Conservation (phyloP, 2,888 invertebrate species). For the Epsilonema sp. region DNA sequence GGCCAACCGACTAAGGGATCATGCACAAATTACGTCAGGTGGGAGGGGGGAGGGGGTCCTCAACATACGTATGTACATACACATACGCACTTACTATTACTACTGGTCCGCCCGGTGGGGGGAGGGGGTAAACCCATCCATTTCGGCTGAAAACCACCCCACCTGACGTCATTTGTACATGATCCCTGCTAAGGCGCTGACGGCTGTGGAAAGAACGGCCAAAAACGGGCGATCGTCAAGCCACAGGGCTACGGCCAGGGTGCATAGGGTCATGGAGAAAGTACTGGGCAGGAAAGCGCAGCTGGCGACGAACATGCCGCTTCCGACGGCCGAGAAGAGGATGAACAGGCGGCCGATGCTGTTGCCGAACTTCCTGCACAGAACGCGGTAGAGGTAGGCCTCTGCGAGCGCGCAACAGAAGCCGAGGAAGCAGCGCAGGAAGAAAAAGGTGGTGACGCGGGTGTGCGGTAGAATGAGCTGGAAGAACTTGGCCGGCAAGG, state of each 20-base stretch:
- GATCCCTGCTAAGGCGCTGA: constrained; percentile 56
- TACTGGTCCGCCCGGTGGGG: too few species aligned
- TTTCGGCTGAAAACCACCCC: too few species aligned
- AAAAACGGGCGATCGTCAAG: constrained; percentile 11
- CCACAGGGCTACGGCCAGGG: constrained; percentile 54
- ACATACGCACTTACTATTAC: too few species aligned
- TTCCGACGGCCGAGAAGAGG: constrained; percentile 44
- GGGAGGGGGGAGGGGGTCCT: too few species aligned
- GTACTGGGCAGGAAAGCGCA: constrained; percentile 77
- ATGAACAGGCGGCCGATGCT: constrained; percentile 1
- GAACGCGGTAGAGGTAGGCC: constrained; percentile 63
- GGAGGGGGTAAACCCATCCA: too few species aligned
- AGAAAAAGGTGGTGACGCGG: constrained; percentile 51
- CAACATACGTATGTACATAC: too few species aligned
- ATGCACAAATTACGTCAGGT: too few species aligned
- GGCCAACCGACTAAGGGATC: constrained; percentile 92
- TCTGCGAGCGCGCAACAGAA: constrained; percentile 61
- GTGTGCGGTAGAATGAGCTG: constrained; percentile 13
- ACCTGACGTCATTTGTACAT: too few species aligned
- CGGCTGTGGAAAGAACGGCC: constrained; percentile 37
- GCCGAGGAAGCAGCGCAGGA: constrained; percentile 58
- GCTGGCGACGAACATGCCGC: constrained; percentile 67
- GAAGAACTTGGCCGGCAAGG: constrained; percentile 13
- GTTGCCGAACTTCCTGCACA: background rate
- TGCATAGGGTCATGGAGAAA: constrained; percentile 73